These are phyloP conservation scores for Pedetes capensis DNA, from an alignment of 2,113 vertebrate genomes.

Conservation along the genomic window DNA sequence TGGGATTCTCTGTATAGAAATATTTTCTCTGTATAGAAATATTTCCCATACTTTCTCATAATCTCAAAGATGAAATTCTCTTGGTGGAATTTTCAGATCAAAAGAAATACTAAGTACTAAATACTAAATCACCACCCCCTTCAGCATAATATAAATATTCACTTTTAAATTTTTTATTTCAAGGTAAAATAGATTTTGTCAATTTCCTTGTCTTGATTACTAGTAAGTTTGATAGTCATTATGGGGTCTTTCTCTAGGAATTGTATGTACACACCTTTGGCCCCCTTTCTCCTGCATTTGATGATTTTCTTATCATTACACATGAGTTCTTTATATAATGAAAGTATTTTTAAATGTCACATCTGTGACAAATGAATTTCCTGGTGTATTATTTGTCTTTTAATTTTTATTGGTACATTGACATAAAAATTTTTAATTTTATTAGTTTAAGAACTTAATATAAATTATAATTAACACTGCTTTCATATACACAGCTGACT, in stretches of 20 bases:
- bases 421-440: neutral
- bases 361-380: constrained; percentile 19
- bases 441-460: neutral
- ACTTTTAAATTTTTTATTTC: neutral
- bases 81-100: neutral
- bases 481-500: neutral
- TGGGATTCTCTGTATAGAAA: neutral
- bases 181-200: neutral
- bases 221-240: neutral
- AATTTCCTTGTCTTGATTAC: neutral
- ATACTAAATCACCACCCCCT: neutral
- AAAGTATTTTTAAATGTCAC: neutral
- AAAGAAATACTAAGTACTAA: too few relatives aligned
- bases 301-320: neutral
- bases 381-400: neutral
- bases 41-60: neutral
- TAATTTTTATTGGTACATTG: neutral
- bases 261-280: neutral
- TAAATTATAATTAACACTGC: neutral
- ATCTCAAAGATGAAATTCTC: neutral
- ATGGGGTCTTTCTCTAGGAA: neutral
- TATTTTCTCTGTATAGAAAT: constrained; percentile 1
- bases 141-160: neutral
- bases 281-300: neutral
- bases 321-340: neutral